These are phyloP conservation scores for Aleiodes sp. DNA, from an alignment of 1,140 invertebrate genomes.

Conservation along the genomic window DNA sequence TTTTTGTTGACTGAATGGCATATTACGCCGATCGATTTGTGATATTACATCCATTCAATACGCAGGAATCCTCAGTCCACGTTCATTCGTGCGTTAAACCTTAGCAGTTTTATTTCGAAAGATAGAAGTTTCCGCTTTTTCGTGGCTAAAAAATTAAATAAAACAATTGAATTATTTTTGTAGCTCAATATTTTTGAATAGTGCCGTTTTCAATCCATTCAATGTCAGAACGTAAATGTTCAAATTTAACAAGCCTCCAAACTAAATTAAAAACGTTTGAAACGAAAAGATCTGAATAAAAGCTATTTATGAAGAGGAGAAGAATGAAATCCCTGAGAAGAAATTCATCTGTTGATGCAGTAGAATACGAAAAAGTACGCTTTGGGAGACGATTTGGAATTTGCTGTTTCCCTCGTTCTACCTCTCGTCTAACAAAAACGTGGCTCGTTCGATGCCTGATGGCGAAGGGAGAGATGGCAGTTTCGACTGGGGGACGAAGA, in stretches of 20 bases:
- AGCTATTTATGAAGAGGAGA: background rate
- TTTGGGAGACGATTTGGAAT: background rate
- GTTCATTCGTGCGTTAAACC: background rate
- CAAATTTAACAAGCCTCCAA: background rate
- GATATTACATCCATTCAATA: slow-evolving; percentile 4
- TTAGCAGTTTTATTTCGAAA: background rate
- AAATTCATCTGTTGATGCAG: background rate
- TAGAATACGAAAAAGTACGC: background rate
- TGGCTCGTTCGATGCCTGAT: background rate
- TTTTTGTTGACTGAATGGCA: background rate
- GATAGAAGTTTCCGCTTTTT: background rate
- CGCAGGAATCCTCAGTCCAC: background rate
- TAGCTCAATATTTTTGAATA: too few relatives aligned
- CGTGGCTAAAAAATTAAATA: background rate
- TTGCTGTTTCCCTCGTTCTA: background rate
- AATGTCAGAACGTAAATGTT: background rate
- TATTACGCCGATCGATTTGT: background rate
- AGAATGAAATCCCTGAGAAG: background rate
- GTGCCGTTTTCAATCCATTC: too few relatives aligned
- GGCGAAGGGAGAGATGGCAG: background rate
- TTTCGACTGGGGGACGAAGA: background rate
- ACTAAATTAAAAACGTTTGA: background rate
- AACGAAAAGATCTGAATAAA: background rate
- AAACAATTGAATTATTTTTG: background rate
- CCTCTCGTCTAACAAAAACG: background rate